Base-by-base conservation (phyloP, 1,140 invertebrate genomes). In the Tetranychus cinnabarinus region DNA sequence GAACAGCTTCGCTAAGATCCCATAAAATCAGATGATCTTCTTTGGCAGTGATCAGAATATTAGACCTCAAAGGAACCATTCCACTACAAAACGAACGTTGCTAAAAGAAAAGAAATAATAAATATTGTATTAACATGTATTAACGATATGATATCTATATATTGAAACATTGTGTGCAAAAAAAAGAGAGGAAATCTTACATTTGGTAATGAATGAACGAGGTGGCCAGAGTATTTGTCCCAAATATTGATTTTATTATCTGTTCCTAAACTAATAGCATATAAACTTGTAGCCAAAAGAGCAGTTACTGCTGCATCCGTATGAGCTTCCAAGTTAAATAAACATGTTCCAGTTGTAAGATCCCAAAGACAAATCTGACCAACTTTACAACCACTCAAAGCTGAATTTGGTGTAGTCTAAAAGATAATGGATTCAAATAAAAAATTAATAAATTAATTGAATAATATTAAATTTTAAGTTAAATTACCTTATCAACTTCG, bases 341-440 rank as follows among this genome's bases (percentile, higher is more conserved):
- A 66, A 67, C 74, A 76, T 1, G 86, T 82, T 79, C 87, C 87
- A 7, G 88, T 93, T 39, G 85, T 76, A 4, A 95, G 75, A 74
- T 96, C 90, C 91, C 91, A 97, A 0, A 95, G 81, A 68, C 89
- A 90, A 0, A 96, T 76, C 58, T 88, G 76, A 1, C 90, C 90
- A 74, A 95, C 88, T 70, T 91, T 85, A 52, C 88, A 90, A 1
- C 88, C 91, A 71, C 87, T 92, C 13, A 85, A 87, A 31, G 86
- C 87, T 45, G 85, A 85, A 64, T 82, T 82, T 0, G 85, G 83
- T 67, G 80, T 84, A 63, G 82, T 77, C 68, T 82, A 78, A 86
- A 83, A 36, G 36, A 56, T 31, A 12, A 7, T 6, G 37, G 8
- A 56, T 12, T 4, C 8, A 37, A 36, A 56, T 31, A 23, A 6